Conservation (phyloP, 2,797 vertebrate species). For the Liparis tanakae region DNA sequence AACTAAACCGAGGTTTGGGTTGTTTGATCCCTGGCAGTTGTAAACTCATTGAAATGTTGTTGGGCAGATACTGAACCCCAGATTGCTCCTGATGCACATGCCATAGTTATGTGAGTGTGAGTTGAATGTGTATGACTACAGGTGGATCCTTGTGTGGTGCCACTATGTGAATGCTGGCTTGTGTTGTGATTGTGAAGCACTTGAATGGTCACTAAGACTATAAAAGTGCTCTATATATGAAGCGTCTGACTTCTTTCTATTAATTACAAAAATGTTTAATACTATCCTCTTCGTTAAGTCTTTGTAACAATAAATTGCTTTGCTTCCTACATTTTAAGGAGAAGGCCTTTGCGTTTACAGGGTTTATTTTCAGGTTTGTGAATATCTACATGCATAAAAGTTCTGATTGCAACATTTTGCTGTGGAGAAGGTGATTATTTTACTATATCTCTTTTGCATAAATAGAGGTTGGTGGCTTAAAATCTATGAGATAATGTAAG, state of each 20-base stretch:
- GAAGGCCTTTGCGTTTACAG: neutral
- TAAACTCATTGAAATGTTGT: too few relatives aligned
- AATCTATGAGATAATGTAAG: neutral
- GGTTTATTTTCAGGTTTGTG: neutral
- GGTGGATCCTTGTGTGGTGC: neutral
- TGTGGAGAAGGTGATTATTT: neutral
- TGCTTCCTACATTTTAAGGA: neutral
- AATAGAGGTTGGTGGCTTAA: neutral
- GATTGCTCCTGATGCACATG: neutral
- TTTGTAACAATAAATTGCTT: neutral
- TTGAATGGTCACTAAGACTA: too few relatives aligned
- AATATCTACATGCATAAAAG: neutral
- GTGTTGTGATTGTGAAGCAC: too few relatives aligned
- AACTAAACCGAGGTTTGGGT: too few relatives aligned
- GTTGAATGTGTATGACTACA: neutral
- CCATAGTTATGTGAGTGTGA: neutral
- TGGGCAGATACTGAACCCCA: too few relatives aligned
- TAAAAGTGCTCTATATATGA: too few relatives aligned
- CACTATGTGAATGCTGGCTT: too few relatives aligned
- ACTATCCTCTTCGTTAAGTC: neutral
- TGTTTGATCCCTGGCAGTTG: too few relatives aligned
- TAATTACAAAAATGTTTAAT: neutral
- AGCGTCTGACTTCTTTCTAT: neutral
- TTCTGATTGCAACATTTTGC: neutral
- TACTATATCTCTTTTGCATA: slow-evolving; percentile 1